Evolutionary conservation across 1,140 invertebrate genomes (phyloP).

Genomic region (Pseudobourletiella spinata): DNA sequence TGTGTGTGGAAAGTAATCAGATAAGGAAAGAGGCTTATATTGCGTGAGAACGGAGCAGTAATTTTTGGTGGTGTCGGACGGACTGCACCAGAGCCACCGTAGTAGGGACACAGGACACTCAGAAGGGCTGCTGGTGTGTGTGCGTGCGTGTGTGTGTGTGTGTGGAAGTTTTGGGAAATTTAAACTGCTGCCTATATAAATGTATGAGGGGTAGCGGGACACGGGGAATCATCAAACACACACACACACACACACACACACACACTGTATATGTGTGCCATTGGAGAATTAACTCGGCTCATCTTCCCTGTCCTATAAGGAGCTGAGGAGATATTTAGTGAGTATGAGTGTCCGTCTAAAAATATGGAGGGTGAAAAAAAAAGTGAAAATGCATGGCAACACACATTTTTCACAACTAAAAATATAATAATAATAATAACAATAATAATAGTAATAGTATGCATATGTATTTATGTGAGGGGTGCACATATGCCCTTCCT

Average conservation of each 20-base stretch:
- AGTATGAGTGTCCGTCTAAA: too few relatives aligned
- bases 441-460: too few relatives aligned
- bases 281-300: too few relatives aligned
- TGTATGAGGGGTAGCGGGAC: neutral
- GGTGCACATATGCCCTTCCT: too few relatives aligned
- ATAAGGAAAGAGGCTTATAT: constrained; percentile 10
- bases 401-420: too few relatives aligned
- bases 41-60: constrained; percentile 10
- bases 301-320: too few relatives aligned
- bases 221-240: neutral
- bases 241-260: neutral
- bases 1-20: constrained; percentile 6
- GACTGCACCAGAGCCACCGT: neutral
- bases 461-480: too few relatives aligned
- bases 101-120: neutral
- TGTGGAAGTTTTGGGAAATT: neutral
- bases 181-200: neutral
- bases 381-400: too few relatives aligned
- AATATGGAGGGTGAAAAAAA: too few relatives aligned
- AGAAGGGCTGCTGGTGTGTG: neutral
- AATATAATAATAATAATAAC: too few relatives aligned
- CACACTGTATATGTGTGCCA: too few relatives aligned
- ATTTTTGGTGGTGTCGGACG: neutral
- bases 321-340: too few relatives aligned
- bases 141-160: neutral